phyloP scores from a whole-genome alignment of 2,888 invertebrate species.

The Saturnia japonica region DNA sequence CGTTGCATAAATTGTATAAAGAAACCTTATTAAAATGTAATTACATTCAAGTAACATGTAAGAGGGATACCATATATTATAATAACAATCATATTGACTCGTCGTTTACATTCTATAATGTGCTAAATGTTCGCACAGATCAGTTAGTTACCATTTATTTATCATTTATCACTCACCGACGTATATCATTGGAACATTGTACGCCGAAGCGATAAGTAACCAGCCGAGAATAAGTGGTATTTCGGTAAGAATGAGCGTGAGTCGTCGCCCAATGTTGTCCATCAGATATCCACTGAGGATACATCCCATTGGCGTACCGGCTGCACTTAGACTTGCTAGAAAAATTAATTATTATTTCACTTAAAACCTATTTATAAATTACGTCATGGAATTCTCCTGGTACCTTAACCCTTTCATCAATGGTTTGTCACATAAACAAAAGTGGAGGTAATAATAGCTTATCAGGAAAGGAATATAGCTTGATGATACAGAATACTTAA shows the following conservation, averaged over 20 bases:
- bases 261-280: slow-evolving; percentile 85
- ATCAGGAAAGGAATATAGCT: too few relatives aligned
- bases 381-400: neutral
- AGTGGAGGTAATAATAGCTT: neutral
- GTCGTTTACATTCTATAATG: too few relatives aligned
- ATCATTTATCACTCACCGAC: slow-evolving; percentile 61
- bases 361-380: neutral
- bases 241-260: slow-evolving; percentile 84
- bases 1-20: too few relatives aligned
- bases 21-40: too few relatives aligned
- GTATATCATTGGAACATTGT: slow-evolving; percentile 83
- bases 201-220: slow-evolving; percentile 83
- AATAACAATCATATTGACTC: too few relatives aligned
- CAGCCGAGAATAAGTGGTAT: slow-evolving; percentile 87
- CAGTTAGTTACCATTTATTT: too few relatives aligned
- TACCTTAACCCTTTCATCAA: neutral
- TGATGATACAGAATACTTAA: too few relatives aligned
- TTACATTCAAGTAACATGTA: too few relatives aligned
- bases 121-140: too few relatives aligned
- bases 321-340: slow-evolving; percentile 85
- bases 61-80: too few relatives aligned
- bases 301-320: slow-evolving; percentile 86
- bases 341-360: slow-evolving; percentile 25
- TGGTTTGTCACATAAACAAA: too few relatives aligned
- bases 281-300: slow-evolving; percentile 86